Evolutionary conservation across 92 coral and sea anemone species (phyloP), one percentile per base, ranked within the genome.

Genomic region (Paramuricea clavata): DNA sequence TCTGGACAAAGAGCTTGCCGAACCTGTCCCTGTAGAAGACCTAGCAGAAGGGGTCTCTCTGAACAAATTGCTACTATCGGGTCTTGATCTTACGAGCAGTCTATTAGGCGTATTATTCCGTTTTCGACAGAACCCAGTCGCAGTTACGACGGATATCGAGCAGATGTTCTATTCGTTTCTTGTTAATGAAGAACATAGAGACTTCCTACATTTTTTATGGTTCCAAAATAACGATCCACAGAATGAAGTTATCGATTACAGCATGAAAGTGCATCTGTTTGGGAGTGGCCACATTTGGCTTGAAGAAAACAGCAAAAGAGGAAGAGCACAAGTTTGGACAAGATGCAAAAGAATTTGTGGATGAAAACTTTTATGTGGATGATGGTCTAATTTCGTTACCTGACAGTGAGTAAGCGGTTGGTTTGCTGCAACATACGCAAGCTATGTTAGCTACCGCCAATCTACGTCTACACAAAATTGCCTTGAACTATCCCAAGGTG

Each of bases 381-480:
- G n/a, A n/a, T n/a, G n/a, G n/a, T n/a, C n/a, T n/a, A n/a, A n/a
- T n/a, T n/a, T n/a, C n/a, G n/a, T n/a, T n/a, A n/a, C n/a, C n/a
- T n/a, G n/a, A n/a, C 36, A 67, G 42, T 30, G 33, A 67, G 30
- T 56, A 62, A 9, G 95, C 95, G 35, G 86, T 86, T 34, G 94
- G 89, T 50, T 61, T 92, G 52, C 82, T 89, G 27, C 27, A 11
- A 12, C 87, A 73, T 22, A 77, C 93, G 12, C 90, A 92, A 65
- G 84, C 91, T 0, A 80, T 89, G 91, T 78, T 89, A 50, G 87
- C 89, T 22, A 83, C 93, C 27, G 77, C 89, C 13, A 89, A 92
- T 78, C 83, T 92, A 33, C 89, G 93, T 26, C 90, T 92, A 3
- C 95, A 92, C 35, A 86, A 92, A 79, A 69, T 92, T 12, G 88